A percentile compares a stretch with the other conserved stretches of the same genome.
Evolutionary conservation across 1,140 invertebrate species (phyloP).

Genomic region (Pseudomyrmex cubaensis): DNA sequence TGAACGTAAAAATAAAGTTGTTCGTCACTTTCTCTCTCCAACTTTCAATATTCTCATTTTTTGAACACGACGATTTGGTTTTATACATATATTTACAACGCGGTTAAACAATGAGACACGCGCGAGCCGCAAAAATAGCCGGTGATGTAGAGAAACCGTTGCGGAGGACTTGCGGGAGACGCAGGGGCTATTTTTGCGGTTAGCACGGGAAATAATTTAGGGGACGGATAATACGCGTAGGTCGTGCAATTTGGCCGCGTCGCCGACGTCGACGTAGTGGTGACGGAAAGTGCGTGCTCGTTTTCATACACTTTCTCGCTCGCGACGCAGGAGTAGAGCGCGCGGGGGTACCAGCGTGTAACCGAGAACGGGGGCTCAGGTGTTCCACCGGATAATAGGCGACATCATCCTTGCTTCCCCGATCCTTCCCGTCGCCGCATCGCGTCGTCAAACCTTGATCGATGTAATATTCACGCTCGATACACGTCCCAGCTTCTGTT

Average conservation of each 20-base stretch:
- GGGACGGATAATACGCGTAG: conserved; percentile 78
- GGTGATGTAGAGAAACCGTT: conserved; percentile 62
- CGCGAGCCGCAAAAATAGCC: conserved; percentile 49
- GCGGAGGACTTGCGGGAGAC: conserved; percentile 30
- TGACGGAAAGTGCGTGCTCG: conserved; percentile 78
- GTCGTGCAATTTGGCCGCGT: conserved; percentile 78
- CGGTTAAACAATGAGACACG: conserved; percentile 62
- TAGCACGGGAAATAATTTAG: conserved; percentile 82
- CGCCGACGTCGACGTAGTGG: conserved; percentile 62
- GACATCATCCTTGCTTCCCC: conserved; percentile 74
- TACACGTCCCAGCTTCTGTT: conserved; percentile 72
- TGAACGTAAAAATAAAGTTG: background rate
- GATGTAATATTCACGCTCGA: conserved; percentile 81
- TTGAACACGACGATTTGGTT: background rate
- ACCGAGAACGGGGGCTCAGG: conserved; percentile 76
- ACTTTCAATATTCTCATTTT: background rate
- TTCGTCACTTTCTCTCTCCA: background rate
- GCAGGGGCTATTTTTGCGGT: conserved; percentile 82
- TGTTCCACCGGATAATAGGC: conserved; percentile 80
- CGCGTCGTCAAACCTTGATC: conserved; percentile 81
- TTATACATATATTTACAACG: conserved; percentile 38
- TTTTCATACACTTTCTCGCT: conserved; percentile 77
- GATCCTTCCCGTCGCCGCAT: conserved; percentile 30
- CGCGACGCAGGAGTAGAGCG: conserved; percentile 36
- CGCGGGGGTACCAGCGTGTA: conserved; percentile 61